These are phyloP conservation scores for Heliornis fulica DNA, from an alignment of 2,113 vertebrate genomes.

Conservation along the genomic window DNA sequence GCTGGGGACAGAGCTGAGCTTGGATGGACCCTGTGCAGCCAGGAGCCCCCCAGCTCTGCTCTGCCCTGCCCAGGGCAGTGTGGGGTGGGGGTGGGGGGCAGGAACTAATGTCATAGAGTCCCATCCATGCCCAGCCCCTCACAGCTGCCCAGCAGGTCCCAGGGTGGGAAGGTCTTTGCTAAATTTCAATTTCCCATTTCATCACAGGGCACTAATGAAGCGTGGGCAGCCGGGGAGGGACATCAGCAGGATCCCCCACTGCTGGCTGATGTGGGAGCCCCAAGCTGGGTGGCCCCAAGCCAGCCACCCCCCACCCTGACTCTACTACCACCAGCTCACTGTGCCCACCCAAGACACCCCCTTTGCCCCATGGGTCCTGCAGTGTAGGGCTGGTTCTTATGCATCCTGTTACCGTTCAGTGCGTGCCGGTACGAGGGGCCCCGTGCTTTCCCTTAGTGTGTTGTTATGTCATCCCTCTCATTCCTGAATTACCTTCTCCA, in stretches of 20 bases:
- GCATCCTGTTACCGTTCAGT: not conserved
- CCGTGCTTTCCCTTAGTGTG: not conserved
- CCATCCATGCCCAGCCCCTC: not conserved
- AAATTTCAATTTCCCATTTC: not conserved
- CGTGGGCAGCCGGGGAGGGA: not conserved
- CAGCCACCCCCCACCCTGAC: not conserved
- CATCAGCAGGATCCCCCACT: not conserved
- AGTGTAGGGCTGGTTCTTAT: accelerated
- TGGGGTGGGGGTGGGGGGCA: not conserved
- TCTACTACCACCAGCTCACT: not conserved
- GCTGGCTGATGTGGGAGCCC: not conserved
- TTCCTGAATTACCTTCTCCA: not conserved
- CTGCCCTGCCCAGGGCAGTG: not conserved
- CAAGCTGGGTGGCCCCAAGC: not conserved
- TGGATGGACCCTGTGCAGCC: not conserved
- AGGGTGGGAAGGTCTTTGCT: not conserved
- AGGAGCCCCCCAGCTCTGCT: accelerated
- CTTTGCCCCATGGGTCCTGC: not conserved
- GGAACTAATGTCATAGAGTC: accelerated
- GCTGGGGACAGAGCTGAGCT: not conserved
- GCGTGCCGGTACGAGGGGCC: not conserved
- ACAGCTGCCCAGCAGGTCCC: not conserved
- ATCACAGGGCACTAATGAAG: not conserved
- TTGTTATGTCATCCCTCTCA: not conserved
- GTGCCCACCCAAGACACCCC: too few relatives aligned